phyloP scores from a whole-genome alignment of 2,797 vertebrate species.

The Notoglanidium macrostoma region DNA sequence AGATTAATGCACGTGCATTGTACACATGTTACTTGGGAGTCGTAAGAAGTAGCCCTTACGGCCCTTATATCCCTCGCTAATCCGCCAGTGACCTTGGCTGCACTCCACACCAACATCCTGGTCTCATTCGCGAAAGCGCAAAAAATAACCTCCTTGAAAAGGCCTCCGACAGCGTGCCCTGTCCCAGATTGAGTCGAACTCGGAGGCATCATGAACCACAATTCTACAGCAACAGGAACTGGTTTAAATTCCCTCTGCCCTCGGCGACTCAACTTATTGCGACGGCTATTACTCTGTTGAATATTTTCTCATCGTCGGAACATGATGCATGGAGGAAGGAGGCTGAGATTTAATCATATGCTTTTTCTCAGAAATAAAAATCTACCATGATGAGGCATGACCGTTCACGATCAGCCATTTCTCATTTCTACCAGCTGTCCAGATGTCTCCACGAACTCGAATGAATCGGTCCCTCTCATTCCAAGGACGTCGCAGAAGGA shows the following conservation, averaged over 20 bases:
- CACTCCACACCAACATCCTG: conserved; percentile 35
- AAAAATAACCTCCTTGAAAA: conserved; percentile 11
- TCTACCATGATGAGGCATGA: neutral
- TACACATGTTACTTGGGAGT: conserved; percentile 16
- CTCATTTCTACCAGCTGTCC: neutral
- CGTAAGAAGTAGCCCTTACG: conserved; percentile 18
- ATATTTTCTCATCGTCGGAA: neutral
- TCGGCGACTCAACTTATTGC: neutral
- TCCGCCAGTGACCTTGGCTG: conserved; percentile 36
- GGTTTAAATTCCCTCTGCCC: neutral
- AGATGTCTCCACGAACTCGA: neutral
- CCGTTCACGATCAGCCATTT: neutral
- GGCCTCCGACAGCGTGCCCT: neutral
- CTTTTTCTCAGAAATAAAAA: neutral
- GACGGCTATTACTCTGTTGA: neutral
- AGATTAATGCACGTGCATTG: conserved; percentile 40
- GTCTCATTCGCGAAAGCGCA: conserved; percentile 20
- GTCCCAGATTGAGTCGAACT: conserved; percentile 6
- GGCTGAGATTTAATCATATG: neutral
- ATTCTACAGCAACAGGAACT: conserved; percentile 5
- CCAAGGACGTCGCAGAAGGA: neutral
- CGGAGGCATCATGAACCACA: neutral
- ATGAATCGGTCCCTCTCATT: neutral
- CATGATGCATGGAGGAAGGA: neutral
- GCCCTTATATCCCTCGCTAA: conserved; percentile 40